Base-by-base conservation (phyloP, 1,140 invertebrate species). In the Zaprionus capensis region DNA sequence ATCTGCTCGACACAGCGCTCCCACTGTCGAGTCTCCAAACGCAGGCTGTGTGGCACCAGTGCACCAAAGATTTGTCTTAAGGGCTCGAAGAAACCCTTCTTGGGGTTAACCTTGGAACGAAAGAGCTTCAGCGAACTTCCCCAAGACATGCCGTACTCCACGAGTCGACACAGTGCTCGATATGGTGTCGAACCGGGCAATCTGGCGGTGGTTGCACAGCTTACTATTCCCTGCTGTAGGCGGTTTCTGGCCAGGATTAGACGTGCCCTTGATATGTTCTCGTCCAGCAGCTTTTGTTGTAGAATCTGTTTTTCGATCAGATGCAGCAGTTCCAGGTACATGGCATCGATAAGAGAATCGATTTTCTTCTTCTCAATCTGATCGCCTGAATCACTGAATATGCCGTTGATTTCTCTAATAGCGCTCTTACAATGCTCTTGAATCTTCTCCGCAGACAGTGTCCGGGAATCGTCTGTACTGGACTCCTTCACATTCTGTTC, bases 21-120 rank as follows among this genome's bases (percentile, higher is more conserved):
- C 78, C 77, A 83, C 20, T 80, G 56, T 9, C 9, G 22, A 28
- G 11, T 69, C 9, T 81, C 67, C 44, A 64, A 12, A 2, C 74
- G 62, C 46, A 80, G 20, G 34, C 44, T 80, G 4, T 38, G 1
- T 1, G 81, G 59, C 31, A 77, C 62, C 24, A 84, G 12, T n/a
- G 36, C 22, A 31, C 81, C 73, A 38, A 84, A 80, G 1, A 82
- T 82, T 5, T 69, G 68, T 14, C 28, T 71, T 6, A 80, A 20
- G 1, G 81, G 81, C n/a, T 36, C 56, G 4, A 80, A n/a, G 12
- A 62, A 74, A 5, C 67, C 55, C 0, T 17, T 9, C 2, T 11
- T 6, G 1, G 49, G 31, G 1, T 63, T 53, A 12, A 83, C 22
- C 1, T 49, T 20, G 20, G 53, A 20, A 5, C 77, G 64, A 1